These are phyloP conservation scores for Psophia crepitans DNA, from an alignment of 2,113 vertebrate genomes.

Conservation along the genomic window DNA sequence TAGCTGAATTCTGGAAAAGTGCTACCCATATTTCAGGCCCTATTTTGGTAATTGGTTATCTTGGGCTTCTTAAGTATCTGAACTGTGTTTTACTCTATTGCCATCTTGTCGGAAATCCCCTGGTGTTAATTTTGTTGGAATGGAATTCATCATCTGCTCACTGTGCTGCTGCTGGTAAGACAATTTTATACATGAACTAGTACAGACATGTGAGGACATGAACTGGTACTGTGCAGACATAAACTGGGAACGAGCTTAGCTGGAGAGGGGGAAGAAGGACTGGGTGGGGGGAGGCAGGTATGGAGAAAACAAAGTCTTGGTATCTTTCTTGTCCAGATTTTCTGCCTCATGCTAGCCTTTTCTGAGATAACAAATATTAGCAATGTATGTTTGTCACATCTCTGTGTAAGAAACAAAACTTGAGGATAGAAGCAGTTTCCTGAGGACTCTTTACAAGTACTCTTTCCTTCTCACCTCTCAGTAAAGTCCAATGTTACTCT, in stretches of 20 bases:
- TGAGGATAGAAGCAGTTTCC: neutral
- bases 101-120: constrained; percentile 32
- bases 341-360: neutral
- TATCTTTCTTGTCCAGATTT: neutral
- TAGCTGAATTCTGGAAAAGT: constrained; percentile 3
- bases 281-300: neutral
- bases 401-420: neutral
- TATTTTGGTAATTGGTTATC: neutral
- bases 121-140: constrained; percentile 31
- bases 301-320: neutral
- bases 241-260: neutral
- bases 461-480: neutral
- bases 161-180: constrained; percentile 55
- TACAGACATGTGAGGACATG: neutral
- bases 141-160: constrained; percentile 50
- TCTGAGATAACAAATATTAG: neutral
- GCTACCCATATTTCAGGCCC: neutral
- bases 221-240: neutral
- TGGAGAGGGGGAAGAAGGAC: neutral
- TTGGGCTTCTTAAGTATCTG: neutral
- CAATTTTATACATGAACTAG: neutral
- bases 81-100: neutral
- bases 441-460: neutral
- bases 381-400: neutral
- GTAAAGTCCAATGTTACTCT: neutral